Base-by-base conservation (phyloP, 2,113 vertebrate species). In the Spilogale gracilis region DNA sequence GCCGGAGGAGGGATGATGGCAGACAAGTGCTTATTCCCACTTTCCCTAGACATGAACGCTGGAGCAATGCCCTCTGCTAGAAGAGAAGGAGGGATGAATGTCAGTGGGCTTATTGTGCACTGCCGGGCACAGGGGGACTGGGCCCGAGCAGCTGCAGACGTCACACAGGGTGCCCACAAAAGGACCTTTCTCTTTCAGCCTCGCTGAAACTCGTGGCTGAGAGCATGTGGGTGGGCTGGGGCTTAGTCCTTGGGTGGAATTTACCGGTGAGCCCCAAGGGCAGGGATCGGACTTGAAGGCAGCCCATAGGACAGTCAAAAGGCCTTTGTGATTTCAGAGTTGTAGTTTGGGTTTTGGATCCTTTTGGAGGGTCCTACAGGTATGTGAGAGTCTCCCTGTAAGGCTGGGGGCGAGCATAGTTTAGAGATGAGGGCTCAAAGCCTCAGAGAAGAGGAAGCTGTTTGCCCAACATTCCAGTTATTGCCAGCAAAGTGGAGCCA, bases 81-180 rank as follows among this genome's bases (percentile, higher is more conserved):
- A 56, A n/a, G 54, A 30, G 17, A 32, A 76, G 6, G 5, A 2
- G 56, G n/a, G 6, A 16, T 32, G 56, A 1, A 23, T 25, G 61
- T 60, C 14, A 9, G 2, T 0, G 0, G 45, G 63, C 23, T 38
- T 27, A 20, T 48, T 4, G 0, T 5, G 38, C 30, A 8, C 52
- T 20, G 73, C 21, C 50, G 23, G 9, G 0, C 14, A 12, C 2
- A 1, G 12, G 27, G 65, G 56, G 21, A 5, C 12, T 6, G 11
- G 3, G 52, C 23, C 8, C 0, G 2, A 21, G 48, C 38, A 67
- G 17, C 50, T 0, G 1, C 17, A 0, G 6, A 38, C 2, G 27
- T 32, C 56, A 12, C 17, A 2, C 2, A 0, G 48, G 1, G 0
- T 13, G 52, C 13, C 9, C 50, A 2, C 1, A 30, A 12, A 20